These are phyloP conservation scores for Apamea crenata DNA, from an alignment of 2,888 invertebrate genomes.

Conservation along the genomic window DNA sequence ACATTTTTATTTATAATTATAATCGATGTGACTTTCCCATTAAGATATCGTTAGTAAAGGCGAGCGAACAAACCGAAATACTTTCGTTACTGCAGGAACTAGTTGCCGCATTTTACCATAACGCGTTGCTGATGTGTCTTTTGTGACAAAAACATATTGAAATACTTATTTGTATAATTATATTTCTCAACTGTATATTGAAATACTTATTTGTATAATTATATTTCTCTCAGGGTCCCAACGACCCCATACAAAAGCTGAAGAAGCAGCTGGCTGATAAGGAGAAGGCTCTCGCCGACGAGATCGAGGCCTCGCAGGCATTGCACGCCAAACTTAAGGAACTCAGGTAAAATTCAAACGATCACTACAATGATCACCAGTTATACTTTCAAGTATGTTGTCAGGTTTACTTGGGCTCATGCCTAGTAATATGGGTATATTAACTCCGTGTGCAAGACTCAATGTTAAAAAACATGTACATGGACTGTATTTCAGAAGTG, in stretches of 20 bases:
- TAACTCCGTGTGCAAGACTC: not conserved
- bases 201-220: constrained; percentile 20
- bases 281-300: constrained; percentile 94
- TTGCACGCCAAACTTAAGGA: constrained; percentile 58
- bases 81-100: not conserved
- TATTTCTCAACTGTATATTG: not conserved
- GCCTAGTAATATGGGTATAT: not conserved
- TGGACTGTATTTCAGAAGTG: not conserved
- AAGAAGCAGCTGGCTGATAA: constrained; percentile 97
- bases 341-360: constrained; percentile 36
- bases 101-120: not conserved
- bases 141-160: not conserved
- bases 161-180: constrained; percentile 16
- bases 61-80: not conserved
- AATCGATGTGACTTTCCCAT: not conserved
- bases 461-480: not conserved
- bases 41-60: not conserved
- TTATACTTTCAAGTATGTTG: not conserved
- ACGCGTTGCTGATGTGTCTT: not conserved
- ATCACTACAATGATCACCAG: not conserved
- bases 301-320: constrained; percentile 92
- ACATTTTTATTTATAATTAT: too few relatives aligned
- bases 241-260: constrained; percentile 95
- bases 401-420: not conserved
- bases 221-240: constrained; percentile 91